phyloP scores from a whole-genome alignment of 2,797 vertebrate species.

The Gymnothorax reevesii region DNA sequence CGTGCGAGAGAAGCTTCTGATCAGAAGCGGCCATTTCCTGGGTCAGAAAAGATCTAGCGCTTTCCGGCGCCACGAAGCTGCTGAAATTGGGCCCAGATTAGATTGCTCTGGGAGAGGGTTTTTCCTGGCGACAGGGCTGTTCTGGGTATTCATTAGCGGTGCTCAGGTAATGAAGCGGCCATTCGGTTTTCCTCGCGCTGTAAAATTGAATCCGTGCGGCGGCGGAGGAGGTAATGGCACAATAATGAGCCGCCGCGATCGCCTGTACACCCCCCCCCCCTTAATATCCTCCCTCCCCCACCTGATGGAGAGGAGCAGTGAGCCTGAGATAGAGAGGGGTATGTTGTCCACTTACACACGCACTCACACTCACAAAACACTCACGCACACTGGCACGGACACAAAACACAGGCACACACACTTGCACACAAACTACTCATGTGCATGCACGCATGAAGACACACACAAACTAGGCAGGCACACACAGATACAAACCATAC shows the following conservation, averaged over 20 bases:
- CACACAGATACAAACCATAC: too few relatives aligned
- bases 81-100: constrained; percentile 28
- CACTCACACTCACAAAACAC: background rate
- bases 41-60: constrained; percentile 16
- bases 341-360: background rate
- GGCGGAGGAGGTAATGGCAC: constrained; percentile 38
- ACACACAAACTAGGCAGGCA: too few relatives aligned
- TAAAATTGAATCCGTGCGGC: constrained; percentile 36
- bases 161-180: constrained; percentile 35
- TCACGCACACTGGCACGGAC: too few relatives aligned
- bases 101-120: background rate
- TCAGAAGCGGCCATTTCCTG: background rate
- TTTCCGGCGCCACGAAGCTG: constrained; percentile 13
- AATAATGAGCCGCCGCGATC: constrained; percentile 29
- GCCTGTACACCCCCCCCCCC: too few relatives aligned
- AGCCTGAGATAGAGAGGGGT: background rate
- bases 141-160: constrained; percentile 24
- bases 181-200: background rate
- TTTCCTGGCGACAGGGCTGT: background rate
- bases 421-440: too few relatives aligned
- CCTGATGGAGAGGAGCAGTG: background rate
- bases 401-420: too few relatives aligned
- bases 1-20: background rate
- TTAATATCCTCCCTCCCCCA: too few relatives aligned
- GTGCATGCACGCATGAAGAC: too few relatives aligned